These are phyloP conservation scores for Setipinna tenuifilis DNA, from an alignment of 2,797 vertebrate genomes.

Conservation along the genomic window DNA sequence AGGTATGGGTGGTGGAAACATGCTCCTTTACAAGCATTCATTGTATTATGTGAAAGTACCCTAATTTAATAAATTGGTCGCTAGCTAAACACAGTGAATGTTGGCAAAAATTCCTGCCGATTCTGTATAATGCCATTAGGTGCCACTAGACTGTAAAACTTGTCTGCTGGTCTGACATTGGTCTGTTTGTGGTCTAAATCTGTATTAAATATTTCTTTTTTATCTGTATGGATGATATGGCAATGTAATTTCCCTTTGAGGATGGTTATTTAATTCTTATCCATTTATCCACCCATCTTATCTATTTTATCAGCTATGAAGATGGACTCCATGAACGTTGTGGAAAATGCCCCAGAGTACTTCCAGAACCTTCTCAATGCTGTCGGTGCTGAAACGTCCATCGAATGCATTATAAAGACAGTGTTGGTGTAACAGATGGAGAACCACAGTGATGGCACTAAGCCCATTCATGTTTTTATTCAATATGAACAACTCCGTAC, in stretches of 20 bases:
- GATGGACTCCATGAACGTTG: conserved; percentile 53
- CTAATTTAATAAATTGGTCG: too few species aligned
- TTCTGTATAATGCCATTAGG: too few species aligned
- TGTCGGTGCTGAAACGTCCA: conserved; percentile 80
- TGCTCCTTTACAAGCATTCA: neutral
- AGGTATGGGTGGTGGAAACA: conserved; percentile 72
- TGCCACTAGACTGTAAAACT: too few species aligned
- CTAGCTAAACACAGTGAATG: neutral
- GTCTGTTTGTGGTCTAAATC: too few species aligned
- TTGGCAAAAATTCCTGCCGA: too few species aligned
- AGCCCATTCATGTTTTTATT: conserved; percentile 71
- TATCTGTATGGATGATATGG: too few species aligned
- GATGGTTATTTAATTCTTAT: too few species aligned
- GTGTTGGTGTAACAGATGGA: conserved; percentile 48
- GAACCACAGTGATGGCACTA: neutral
- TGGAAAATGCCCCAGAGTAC: conserved; percentile 52
- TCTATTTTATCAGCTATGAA: conserved; percentile 60
- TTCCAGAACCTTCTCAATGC: conserved; percentile 80
- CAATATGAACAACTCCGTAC: conserved; percentile 82
- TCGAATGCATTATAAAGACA: conserved; percentile 78
- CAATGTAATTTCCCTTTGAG: neutral
- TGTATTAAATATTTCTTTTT: too few species aligned
- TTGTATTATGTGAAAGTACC: neutral
- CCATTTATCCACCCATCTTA: too few species aligned
- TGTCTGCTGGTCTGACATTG: too few species aligned